Evolutionary conservation across 2,888 invertebrate species (phyloP), one percentile per base, ranked within the genome.

Genomic region (Aphidius colemani): DNA sequence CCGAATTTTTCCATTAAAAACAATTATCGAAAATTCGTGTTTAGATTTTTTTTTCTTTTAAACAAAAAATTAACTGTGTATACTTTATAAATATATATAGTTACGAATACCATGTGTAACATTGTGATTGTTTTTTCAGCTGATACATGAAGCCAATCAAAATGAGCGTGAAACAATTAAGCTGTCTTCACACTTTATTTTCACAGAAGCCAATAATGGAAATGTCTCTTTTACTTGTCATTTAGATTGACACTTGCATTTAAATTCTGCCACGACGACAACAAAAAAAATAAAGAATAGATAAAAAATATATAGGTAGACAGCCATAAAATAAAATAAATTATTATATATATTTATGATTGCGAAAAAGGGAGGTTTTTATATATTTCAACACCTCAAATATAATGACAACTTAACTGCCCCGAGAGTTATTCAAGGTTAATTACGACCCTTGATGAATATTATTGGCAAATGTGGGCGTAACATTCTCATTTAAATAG

Each of bases 41-140:
- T 39, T 8, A 9, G 9, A 30, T 2, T 30, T 30, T 30, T n/a
- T 30, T 30, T 30, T 30, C 0, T 30, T 30, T 53, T 53, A 53
- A 7, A 53, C 53, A 53, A 10, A n/a, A 40, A 30, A 40, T 13
- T 13, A 8, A 39, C n/a, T 40, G 39, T 7, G 10, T 48, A 53
- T 9, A 30, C 7, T 13, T 13, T 13, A 13, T 1, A 53, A 4
- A n/a, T 39, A 30, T n/a, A 39, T 53, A 18, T 30, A 18, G 18
- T 6, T 18, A 57, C 46, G 48, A 53, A 30, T 5, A 30, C 30
- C 48, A 53, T 40, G 58, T 53, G 40, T 39, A 30, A 30, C 3
- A 30, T 30, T 40, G 30, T 60, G 67, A 72, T 74, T 78, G 75
- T 78, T 78, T 77, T 75, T 76, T 74, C 78, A 78, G 78, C 77